A percentile compares a stretch with the other conserved stretches of the same genome.
Conservation (phyloP, 2,113 vertebrate species). For the Heterotilapia buettikoferi region DNA sequence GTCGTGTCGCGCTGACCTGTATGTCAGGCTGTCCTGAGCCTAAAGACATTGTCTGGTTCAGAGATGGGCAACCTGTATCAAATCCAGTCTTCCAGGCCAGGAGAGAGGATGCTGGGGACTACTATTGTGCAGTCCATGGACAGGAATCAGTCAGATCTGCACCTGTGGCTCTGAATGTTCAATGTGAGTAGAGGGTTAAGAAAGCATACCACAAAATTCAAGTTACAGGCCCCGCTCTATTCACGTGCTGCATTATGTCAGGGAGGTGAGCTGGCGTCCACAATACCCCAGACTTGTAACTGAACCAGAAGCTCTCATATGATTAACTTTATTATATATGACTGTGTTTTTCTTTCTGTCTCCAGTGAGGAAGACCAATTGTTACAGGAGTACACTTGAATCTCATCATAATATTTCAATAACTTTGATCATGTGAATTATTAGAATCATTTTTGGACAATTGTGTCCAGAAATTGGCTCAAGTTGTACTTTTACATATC, state of each 20-base stretch:
- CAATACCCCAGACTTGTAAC: not conserved
- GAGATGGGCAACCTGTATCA: not conserved
- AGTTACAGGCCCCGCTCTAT: not conserved
- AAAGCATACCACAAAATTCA: not conserved
- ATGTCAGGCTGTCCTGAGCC: not conserved
- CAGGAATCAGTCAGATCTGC: not conserved
- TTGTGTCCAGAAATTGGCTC: not conserved
- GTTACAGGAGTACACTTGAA: not conserved
- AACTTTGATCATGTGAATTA: not conserved
- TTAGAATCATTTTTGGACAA: not conserved
- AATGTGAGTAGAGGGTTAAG: slow-evolving; percentile 24
- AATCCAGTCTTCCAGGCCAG: not conserved
- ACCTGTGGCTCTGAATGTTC: slow-evolving; percentile 27
- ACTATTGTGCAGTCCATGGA: slow-evolving; percentile 15
- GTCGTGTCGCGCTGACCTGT: slow-evolving; percentile 16
- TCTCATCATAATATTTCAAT: not conserved
- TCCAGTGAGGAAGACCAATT: not conserved
- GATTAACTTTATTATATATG: not conserved
- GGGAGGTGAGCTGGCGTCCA: not conserved
- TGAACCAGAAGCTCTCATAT: not conserved
- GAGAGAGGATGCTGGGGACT: slow-evolving; percentile 35
- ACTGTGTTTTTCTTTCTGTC: not conserved
- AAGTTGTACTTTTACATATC: not conserved
- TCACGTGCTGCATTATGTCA: not conserved
- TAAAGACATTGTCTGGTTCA: slow-evolving; percentile 6